Base-by-base conservation (phyloP, 2,797 vertebrate genomes). In the Lateolabrax maculatus region DNA sequence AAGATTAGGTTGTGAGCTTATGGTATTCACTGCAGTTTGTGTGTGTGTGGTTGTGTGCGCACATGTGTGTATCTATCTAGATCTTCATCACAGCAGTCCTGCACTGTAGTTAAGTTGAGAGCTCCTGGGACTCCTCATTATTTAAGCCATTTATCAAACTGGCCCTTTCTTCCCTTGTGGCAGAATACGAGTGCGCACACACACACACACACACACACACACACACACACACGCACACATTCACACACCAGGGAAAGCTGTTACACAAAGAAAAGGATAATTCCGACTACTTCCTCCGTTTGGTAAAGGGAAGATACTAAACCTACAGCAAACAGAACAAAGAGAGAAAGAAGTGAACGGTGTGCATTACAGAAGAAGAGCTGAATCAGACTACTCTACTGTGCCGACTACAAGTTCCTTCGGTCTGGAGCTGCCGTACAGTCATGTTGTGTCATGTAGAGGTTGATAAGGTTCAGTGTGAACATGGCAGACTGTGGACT, bases 71-170 rank as follows among this genome's bases (percentile, higher is more conserved):
- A 64, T 87, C 69, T 88, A 55, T 79, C 57, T 75, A 34, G 71
- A 88, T 89, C 80, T 88, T 68, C 77, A 84, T 90, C 88, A 79
- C 76, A 73, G 83, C 88, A 78, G 80, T 89, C 67, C 78, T 82
- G 75, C 52, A 77, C 92, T 93, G 93, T 95, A 95, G 95, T 96
- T 97, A 93, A 96, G 94, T 95, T 95, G 68, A 89, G 85, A 90
- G 76, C 90, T 92, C 84, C 73, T 63, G 88, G 92, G 95, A 96
- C 91, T 94, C 95, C 92, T 96, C 93, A 95, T 96, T 96, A 95
- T 95, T 95, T 94, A 94, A 95, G 94, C 91, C 91, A 95, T 94
- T 96, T 96, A 97, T 97, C 95, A 96, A 94, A 93, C 94, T 83
- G 80, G 79, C 84, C 80, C 66, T 74, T 77, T 90, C 12, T 29